Evolutionary conservation across 2,797 vertebrate genomes (phyloP), one percentile per base, ranked within the genome.

Genomic region (Macroramphosus scolopax): DNA sequence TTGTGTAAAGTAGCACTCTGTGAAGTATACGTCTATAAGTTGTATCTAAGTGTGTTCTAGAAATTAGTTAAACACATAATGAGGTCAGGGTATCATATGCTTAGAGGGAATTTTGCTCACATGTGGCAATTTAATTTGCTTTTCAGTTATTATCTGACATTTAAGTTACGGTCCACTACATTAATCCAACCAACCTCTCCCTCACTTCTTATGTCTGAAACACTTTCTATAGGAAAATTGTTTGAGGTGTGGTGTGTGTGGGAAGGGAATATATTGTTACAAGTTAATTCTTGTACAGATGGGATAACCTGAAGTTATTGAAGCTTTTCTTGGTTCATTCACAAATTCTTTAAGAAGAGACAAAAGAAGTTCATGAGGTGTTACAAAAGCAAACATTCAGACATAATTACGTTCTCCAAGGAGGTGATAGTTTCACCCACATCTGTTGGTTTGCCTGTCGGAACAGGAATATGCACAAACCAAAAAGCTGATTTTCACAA

Each of bases 271-370:
- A n/a, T 12, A 14, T 28, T 30, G 4, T 8, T 40, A 8, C 32
- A n/a, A 30, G 22, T 53, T 46, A 38, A 38, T 46, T 46, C 48
- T 36, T 52, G 37, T 60, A 29, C 12, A 18, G 43, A 47, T 58
- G 63, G 55, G 44, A 38, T 38, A 1, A 14, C 32, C 33, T 45
- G 15, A 25, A 17, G 41, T 14, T 34, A 6, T 26, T 43, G 11
- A 20, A 20, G 9, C 9, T 38, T 51, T 18, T 40, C 20, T 34
- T 17, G 29, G 4, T 47, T 11, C 6, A 14, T 34, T n/a, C n/a
- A n/a, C n/a, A n/a, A n/a, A n/a, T n/a, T 46, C 30, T 20, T 3
- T 7, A 18, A 17, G 14, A 17, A 18, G 20, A 54, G 13, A 41
- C 49, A 5, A 41, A 42, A 10, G 44, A 9, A 5, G 2, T 16